Conservation (phyloP, 2,888 invertebrate genomes). For the Pasiphila rectangulata region DNA sequence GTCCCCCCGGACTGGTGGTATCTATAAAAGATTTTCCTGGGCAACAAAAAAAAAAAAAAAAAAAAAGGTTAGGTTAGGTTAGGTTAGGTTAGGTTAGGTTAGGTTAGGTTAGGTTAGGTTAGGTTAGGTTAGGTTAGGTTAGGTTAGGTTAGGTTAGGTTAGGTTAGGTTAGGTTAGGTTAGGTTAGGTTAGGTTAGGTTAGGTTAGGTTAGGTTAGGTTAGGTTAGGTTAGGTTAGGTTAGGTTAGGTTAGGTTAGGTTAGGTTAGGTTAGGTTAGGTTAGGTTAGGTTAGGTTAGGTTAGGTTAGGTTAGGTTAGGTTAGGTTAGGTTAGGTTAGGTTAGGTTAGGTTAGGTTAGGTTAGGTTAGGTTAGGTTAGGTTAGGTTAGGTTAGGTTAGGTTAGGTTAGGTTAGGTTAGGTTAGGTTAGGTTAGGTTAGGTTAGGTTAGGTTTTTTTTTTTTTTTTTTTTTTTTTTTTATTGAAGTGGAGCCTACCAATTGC, state of each 20-base stretch:
- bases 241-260: conserved; percentile 23
- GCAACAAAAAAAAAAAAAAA: too few species aligned
- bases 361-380: conserved; percentile 14
- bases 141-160: conserved; percentile 9
- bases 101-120: conserved; percentile 1
- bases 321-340: conserved; percentile 24
- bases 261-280: conserved; percentile 18
- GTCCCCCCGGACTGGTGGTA: too few species aligned
- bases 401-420: conserved; percentile 17
- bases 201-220: not conserved
- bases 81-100: conserved; percentile 8
- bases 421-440: not conserved
- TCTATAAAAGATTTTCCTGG: too few species aligned
- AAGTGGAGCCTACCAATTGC: too few species aligned
- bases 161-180: conserved; percentile 20
- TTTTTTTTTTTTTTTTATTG: too few species aligned
- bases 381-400: conserved; percentile 15
- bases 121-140: not conserved
- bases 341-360: conserved; percentile 11
- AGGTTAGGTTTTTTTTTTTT: too few species aligned
- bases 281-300: conserved; percentile 20
- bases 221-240: conserved; percentile 24
- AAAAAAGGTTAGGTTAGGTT: conserved; percentile 4
- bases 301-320: conserved; percentile 23
- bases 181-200: conserved; percentile 5